Evolutionary conservation across 1,140 invertebrate genomes (phyloP), one percentile per base, ranked within the genome.

Genomic region (Hirudo medicinalis): DNA sequence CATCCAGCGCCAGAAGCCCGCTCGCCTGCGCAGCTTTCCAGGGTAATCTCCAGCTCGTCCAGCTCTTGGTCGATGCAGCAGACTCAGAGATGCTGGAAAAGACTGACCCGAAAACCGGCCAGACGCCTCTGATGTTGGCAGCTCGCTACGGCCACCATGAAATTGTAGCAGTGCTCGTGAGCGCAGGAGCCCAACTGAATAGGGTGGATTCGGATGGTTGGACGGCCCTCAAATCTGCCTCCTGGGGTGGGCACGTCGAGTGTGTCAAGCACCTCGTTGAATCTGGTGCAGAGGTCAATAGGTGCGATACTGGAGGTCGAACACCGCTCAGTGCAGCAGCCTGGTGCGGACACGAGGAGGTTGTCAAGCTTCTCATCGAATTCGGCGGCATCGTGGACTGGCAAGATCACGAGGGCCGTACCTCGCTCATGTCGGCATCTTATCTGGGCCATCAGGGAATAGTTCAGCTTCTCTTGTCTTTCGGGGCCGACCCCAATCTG

Each of bases 191-290:
- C 0, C 49, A 43, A 8, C 67, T 69, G 8, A 49, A 73, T 25
- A 66, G 69, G 53, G 69, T 85, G 87, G 96, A 94, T 0, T 94
- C 98, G 82, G 96, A 99, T 84, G 96, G 99, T 92, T 95, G 99
- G 83, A 98, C 95, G 2, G 95, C 96, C 29, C 83, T 99, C 2
- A 98, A 99, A 94, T 96, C 99, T 83, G 95, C 96, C 27, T 96
- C 93, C 40, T 99, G 99, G 95, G 96, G 99, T 84, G 96, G 96
- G 4, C 95, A 99, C 82, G 78, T 83, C 17, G 83, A 85, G 71
- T 83, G 85, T n/a, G 84, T 84, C 5, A 77, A 78, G 57, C 73
- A 84, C 17, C 76, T 85, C 36, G 76, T 85, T 0, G 81, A 84
- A 71, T 81, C 79, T 74, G 84, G 84, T 88, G 95, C 96, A 4